These are phyloP conservation scores for Hyperoplus lanceolatus DNA, from an alignment of 2,797 vertebrate genomes.

Conservation along the genomic window DNA sequence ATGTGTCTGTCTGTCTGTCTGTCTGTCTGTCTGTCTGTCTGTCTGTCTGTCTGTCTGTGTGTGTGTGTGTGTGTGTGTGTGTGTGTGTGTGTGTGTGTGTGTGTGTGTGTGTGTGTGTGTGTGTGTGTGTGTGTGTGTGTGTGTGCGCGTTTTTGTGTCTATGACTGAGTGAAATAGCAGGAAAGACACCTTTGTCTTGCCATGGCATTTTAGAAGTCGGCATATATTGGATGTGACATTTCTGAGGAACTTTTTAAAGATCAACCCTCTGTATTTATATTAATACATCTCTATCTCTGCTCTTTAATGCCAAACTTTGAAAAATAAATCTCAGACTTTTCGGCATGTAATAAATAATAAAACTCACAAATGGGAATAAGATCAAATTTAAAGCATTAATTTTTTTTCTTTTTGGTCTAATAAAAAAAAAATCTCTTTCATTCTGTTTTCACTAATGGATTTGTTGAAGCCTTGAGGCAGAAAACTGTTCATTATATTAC, in stretches of 20 bases:
- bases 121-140: background rate
- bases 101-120: background rate
- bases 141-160: background rate
- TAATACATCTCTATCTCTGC: too few species aligned
- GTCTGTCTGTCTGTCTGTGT: background rate
- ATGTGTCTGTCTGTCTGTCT: too few species aligned
- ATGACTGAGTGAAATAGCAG: conserved; percentile 2
- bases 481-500: conserved; percentile 52
- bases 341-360: conserved; percentile 28
- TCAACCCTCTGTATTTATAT: conserved; percentile 41
- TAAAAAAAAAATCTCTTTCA: background rate
- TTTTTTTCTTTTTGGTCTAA: conserved; percentile 5
- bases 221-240: conserved; percentile 57
- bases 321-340: conserved; percentile 24
- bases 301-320: too few species aligned
- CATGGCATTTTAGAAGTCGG: conserved; percentile 46
- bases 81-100: background rate
- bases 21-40: background rate
- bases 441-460: conserved; percentile 41
- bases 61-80: background rate
- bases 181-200: conserved; percentile 5
- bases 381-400: conserved; percentile 18
- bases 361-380: conserved; percentile 38
- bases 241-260: conserved; percentile 60
- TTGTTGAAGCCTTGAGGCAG: conserved; percentile 40